Evolutionary conservation across 2,113 vertebrate species (phyloP).

Genomic region (Myxocyprinus asiaticus): DNA sequence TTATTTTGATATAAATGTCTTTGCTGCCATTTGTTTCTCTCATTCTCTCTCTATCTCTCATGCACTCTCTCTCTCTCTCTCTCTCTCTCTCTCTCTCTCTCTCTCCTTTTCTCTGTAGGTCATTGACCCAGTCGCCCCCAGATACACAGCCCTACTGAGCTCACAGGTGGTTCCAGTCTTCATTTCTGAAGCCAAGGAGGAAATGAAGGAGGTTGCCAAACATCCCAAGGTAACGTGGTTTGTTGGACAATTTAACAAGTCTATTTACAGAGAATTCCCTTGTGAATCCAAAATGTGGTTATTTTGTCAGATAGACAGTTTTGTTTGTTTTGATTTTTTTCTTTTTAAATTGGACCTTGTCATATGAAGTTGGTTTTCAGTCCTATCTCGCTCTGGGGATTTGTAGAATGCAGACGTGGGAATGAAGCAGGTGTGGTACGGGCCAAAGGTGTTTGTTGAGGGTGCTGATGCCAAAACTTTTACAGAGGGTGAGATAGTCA

Average conservation of each 20-base stretch:
- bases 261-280: neutral
- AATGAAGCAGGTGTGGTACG: constrained; percentile 91
- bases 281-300: neutral
- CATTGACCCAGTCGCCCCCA: constrained; percentile 92
- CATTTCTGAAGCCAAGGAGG: constrained; percentile 83
- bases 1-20: neutral
- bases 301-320: no score
- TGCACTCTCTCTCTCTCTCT: constrained; percentile 8
- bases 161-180: constrained; percentile 84
- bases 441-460: constrained; percentile 86
- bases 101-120: constrained; percentile 74
- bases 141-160: constrained; percentile 86
- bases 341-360: neutral
- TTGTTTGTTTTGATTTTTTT: no score
- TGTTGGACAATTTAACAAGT: neutral
- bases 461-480: constrained; percentile 94
- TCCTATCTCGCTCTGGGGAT: neutral
- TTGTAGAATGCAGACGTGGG: constrained; percentile 88
- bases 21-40: neutral
- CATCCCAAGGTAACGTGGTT: constrained; percentile 88
- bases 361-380: neutral
- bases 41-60: no score
- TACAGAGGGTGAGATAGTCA: constrained; percentile 88
- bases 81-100: neutral
- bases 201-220: constrained; percentile 90